Base-by-base conservation (phyloP, 2,113 vertebrate species). In the Gasterosteus aculeatus region DNA sequence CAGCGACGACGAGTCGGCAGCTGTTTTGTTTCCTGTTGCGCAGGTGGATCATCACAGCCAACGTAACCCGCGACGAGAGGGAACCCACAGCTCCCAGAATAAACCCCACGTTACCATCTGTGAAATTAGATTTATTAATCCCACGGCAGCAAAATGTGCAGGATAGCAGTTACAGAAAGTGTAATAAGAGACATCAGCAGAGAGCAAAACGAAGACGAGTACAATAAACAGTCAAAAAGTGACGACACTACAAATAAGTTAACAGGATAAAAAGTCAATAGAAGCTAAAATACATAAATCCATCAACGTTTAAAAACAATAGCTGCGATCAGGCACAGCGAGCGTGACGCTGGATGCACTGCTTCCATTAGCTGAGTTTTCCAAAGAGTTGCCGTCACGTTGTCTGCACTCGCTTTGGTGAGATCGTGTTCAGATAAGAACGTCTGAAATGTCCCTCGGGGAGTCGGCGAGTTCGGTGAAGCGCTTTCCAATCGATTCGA, bases 1-100 rank as follows among this genome's bases (percentile, higher is more conserved):
- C 33, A 31, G 54, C 15, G 29, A 42, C 39, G 49, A 56, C 1
- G 31, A 53, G 63, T 42, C 11, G 38, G 62, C 49, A 53, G 61
- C 87, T 86, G 46, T 74, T 54, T 53, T 72, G 82, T 22, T 89
- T 88, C 61, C 67, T 81, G 74, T 33, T 83, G 54, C 91, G 83
- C 0, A 71, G 72, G 5, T 12, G 65, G 65, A 91, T 81, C 71
- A 82, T 80, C 16, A 86, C 42, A 44, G 39, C 85, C 82, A 89
- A 68, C 0, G 69, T 80, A 38, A 86, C 31, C 59, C 89, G 11
- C 0, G 73, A 71, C 33, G 62, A 78, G n/a, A 87, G 0, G 47
- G 64, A 84, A 15, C 86, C 85, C 0, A 81, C 49, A 4, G 73
- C 49, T 0, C 86, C 82, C 0, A 92, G 80, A 0, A 85, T 9